These are phyloP conservation scores for Pogonomyrmex barbatus DNA, from an alignment of 1,140 invertebrate genomes.

Conservation along the genomic window DNA sequence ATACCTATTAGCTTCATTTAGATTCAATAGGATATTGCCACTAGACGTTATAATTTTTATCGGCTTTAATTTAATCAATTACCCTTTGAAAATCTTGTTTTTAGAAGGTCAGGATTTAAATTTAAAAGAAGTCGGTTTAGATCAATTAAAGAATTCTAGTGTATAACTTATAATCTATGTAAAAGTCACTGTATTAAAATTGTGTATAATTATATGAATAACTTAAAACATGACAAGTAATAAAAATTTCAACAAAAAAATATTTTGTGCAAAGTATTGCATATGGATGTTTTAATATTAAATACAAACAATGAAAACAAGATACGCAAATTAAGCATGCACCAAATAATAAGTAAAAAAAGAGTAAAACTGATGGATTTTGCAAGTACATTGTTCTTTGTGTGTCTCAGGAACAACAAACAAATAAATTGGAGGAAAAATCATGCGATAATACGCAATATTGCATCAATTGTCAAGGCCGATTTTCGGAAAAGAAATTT, in stretches of 20 bases:
- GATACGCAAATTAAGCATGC: neutral
- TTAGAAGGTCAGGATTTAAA: neutral
- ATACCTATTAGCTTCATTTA: slow-evolving; percentile 1
- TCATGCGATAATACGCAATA: neutral
- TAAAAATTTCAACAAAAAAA: neutral
- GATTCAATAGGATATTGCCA: slow-evolving; percentile 1
- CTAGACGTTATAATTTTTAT: slow-evolving; percentile 1
- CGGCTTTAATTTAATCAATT: neutral
- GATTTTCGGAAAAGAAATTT: neutral
- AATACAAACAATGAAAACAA: neutral
- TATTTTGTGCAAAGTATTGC: neutral
- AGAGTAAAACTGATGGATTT: too few relatives aligned
- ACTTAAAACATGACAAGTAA: neutral
- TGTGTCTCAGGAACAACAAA: neutral
- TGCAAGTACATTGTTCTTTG: neutral
- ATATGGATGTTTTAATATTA: neutral
- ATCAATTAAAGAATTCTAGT: neutral
- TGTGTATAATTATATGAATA: neutral
- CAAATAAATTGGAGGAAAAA: neutral
- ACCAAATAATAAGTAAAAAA: neutral
- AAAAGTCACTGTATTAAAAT: neutral
- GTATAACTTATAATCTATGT: neutral
- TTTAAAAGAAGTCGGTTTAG: neutral
- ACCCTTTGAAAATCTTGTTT: neutral
- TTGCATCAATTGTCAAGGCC: neutral